Evolutionary conservation across 1,140 invertebrate genomes (phyloP).

Genomic region (Pseudoatta argentina): DNA sequence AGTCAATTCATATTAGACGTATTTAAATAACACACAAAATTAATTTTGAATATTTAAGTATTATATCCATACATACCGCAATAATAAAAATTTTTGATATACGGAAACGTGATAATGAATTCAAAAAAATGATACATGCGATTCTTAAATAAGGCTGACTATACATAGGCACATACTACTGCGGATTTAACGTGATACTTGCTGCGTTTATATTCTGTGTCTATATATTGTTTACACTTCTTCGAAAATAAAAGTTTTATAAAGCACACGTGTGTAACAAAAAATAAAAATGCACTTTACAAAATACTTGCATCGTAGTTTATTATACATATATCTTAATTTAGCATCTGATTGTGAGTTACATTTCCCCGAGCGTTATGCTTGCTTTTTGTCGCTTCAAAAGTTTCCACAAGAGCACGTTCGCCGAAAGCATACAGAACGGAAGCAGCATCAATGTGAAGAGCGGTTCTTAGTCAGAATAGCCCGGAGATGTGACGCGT

Average conservation of each 20-base stretch:
- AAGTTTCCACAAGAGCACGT: background rate
- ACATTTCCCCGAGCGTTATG: background rate
- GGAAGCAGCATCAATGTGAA: background rate
- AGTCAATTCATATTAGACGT: background rate
- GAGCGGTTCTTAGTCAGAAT: background rate
- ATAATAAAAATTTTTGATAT: background rate
- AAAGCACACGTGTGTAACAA: background rate
- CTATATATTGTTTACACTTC: background rate
- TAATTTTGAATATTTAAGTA: background rate
- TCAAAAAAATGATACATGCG: background rate
- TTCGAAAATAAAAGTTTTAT: background rate
- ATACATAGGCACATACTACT: background rate
- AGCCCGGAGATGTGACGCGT: conserved; percentile 77
- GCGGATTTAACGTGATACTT: background rate
- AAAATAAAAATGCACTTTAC: background rate
- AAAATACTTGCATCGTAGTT: background rate
- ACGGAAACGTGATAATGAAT: background rate
- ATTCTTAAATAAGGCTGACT: background rate
- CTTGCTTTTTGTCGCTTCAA: background rate
- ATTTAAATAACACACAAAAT: background rate
- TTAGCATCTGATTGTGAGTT: background rate
- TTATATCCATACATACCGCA: background rate
- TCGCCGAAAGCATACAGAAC: background rate
- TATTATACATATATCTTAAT: background rate
- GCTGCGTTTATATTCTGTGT: too few relatives aligned